Evolutionary conservation across 1,140 invertebrate genomes (phyloP).

Genomic region (Ericerus pela): DNA sequence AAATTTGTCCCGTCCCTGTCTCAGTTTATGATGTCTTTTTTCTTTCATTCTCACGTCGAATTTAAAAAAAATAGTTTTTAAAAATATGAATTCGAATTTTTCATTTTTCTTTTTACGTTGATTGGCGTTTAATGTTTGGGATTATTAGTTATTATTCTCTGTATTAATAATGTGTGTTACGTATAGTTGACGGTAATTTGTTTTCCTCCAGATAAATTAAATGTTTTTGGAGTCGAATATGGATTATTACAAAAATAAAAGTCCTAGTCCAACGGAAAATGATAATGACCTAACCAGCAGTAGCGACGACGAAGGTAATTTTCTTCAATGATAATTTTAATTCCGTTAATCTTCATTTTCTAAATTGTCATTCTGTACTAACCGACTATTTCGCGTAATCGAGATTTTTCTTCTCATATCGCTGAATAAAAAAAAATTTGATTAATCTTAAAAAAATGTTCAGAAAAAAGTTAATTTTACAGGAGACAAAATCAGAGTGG

Average conservation of each 20-base stretch:
- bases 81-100: conserved; percentile 1
- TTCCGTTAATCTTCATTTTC: background rate
- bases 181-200: too few relatives aligned
- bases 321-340: background rate
- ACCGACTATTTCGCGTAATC: too few relatives aligned
- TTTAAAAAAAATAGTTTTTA: conserved; percentile 1
- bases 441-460: too few relatives aligned
- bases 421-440: too few relatives aligned
- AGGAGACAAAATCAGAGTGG: conserved; percentile 86
- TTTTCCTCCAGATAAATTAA: too few relatives aligned
- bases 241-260: conserved; percentile 9
- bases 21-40: conserved; percentile 3
- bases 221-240: conserved; percentile 10
- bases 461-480: conserved; percentile 27
- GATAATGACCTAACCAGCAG: background rate
- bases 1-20: too few relatives aligned
- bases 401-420: too few relatives aligned
- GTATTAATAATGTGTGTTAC: too few relatives aligned
- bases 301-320: background rate
- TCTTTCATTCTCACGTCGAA: background rate
- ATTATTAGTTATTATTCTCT: too few relatives aligned
- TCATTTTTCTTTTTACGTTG: too few relatives aligned
- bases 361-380: too few relatives aligned
- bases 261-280: background rate
- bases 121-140: too few relatives aligned